A percentile compares a stretch with the other conserved stretches of the same genome.
These are phyloP conservation scores for Taeniopygia guttata DNA, from an alignment of 2,797 vertebrate species.

Conservation along the genomic window DNA sequence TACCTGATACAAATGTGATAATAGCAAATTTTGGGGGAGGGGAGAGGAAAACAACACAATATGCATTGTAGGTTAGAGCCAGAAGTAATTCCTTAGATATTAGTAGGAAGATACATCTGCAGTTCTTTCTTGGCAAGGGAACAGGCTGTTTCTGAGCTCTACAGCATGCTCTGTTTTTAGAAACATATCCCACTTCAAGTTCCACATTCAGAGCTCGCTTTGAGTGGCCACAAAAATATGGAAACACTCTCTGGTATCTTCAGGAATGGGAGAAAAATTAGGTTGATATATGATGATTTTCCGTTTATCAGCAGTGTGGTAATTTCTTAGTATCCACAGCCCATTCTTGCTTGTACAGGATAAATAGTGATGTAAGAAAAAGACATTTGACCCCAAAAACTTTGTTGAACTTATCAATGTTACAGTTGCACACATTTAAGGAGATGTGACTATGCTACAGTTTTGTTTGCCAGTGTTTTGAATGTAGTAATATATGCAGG, in stretches of 20 bases:
- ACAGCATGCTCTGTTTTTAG: neutral
- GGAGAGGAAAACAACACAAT: neutral
- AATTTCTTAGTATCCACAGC: neutral
- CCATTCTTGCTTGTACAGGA: neutral
- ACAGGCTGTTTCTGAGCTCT: neutral
- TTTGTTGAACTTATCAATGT: neutral
- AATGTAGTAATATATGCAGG: neutral
- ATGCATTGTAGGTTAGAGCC: neutral
- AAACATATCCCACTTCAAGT: neutral
- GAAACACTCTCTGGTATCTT: neutral
- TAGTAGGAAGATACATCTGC: neutral
- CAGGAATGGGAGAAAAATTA: neutral
- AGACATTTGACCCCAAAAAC: neutral
- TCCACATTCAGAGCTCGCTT: rapidly evolving
- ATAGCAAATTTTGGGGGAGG: neutral
- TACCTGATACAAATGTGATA: neutral
- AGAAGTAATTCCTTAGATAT: neutral
- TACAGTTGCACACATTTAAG: neutral
- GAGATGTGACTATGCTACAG: neutral
- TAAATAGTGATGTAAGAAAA: neutral
- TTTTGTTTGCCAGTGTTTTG: neutral
- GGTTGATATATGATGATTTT: neutral
- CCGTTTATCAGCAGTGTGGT: neutral
- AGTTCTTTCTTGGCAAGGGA: neutral
- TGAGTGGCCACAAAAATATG: neutral